A percentile compares a stretch with the other conserved stretches of the same genome.
Evolutionary conservation across 2,888 invertebrate species (phyloP).

Genomic region (Drosophila picticornis): DNA sequence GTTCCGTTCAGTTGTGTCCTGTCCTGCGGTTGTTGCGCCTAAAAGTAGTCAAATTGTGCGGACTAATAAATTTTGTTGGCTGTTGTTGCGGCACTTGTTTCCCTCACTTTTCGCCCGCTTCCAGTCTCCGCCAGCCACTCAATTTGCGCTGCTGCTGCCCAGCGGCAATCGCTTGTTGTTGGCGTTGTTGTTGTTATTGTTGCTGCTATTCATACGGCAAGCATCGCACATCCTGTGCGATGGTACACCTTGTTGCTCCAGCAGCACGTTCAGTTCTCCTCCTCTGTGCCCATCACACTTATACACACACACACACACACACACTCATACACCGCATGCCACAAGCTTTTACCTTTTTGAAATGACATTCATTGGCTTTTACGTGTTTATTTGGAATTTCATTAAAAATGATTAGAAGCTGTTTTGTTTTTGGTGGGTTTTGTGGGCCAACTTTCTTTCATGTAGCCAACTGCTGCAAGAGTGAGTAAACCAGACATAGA

Average conservation of each 20-base stretch:
- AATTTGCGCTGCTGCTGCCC: slow-evolving; percentile 76
- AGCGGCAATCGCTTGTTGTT: slow-evolving; percentile 67
- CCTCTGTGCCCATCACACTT: slow-evolving; percentile 1
- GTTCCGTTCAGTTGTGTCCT: slow-evolving; percentile 25
- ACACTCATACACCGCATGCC: slow-evolving; percentile 47
- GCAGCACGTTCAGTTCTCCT: slow-evolving; percentile 44
- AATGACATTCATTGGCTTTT: slow-evolving; percentile 79
- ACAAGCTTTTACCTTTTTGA: slow-evolving; percentile 81
- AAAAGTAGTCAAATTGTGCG: slow-evolving; percentile 80
- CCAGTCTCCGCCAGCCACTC: slow-evolving; percentile 60
- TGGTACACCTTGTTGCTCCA: slow-evolving; percentile 69
- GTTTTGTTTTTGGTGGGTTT: slow-evolving; percentile 74
- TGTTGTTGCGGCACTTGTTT: slow-evolving; percentile 77
- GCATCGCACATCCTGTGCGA: slow-evolving; percentile 60
- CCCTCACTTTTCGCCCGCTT: slow-evolving; percentile 52
- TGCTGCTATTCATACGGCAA: slow-evolving; percentile 72
- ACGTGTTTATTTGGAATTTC: slow-evolving; percentile 82
- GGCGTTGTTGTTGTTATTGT: slow-evolving; percentile 41
- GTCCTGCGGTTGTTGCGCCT: slow-evolving; percentile 81
- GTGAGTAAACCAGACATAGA: background rate
- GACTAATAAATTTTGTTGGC: slow-evolving; percentile 80
- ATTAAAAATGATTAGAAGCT: slow-evolving; percentile 82
- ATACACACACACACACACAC: background rate
- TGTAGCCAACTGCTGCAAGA: slow-evolving; percentile 13
- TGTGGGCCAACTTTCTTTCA: slow-evolving; percentile 54